Percentiles rank a stretch among this genome's conserved stretches.
Evolutionary conservation across 2,888 invertebrate genomes (phyloP).

Genomic region (Epirrhoe alternata): DNA sequence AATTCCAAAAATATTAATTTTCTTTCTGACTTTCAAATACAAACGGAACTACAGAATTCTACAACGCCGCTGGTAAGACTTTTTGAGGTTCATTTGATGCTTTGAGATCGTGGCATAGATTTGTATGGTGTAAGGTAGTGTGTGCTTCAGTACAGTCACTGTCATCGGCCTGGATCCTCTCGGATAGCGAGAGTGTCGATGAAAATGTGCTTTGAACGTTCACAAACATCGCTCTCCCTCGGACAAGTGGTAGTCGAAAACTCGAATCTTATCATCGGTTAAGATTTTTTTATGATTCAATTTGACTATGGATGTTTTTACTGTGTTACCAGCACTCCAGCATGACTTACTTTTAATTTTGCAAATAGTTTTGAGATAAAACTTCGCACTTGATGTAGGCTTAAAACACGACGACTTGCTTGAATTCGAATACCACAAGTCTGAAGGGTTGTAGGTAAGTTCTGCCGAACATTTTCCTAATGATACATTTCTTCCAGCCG

Average conservation of each 20-base stretch:
- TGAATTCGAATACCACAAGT: conserved; percentile 4
- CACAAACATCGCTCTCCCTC: conserved; percentile 14
- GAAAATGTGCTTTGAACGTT: conserved; percentile 26
- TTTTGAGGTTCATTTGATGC: conserved; percentile 25
- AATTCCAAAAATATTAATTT: conserved; percentile 21
- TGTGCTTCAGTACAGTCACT: conserved; percentile 15
- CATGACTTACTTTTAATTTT: background rate
- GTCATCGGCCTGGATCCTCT: conserved; percentile 18
- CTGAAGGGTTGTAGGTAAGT: background rate
- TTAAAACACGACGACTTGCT: background rate
- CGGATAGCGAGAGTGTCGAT: conserved; percentile 17
- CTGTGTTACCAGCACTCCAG: background rate
- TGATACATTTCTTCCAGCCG: conserved; percentile 84
- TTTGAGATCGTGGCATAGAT: conserved; percentile 27
- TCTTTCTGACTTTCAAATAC: conserved; percentile 32
- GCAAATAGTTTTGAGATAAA: background rate
- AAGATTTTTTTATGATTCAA: too few species aligned
- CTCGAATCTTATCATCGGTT: background rate
- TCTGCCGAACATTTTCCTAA: background rate
- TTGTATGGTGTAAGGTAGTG: conserved; percentile 14
- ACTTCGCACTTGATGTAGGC: background rate
- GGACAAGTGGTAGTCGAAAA: conserved; percentile 14
- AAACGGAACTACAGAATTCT: conserved; percentile 29
- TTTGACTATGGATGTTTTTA: background rate
- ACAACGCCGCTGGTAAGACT: conserved; percentile 32